Percentiles rank a stretch among this genome's conserved stretches.
These are phyloP conservation scores for Cheilosia variabilis DNA, from an alignment of 2,888 invertebrate species.

Conservation along the genomic window DNA sequence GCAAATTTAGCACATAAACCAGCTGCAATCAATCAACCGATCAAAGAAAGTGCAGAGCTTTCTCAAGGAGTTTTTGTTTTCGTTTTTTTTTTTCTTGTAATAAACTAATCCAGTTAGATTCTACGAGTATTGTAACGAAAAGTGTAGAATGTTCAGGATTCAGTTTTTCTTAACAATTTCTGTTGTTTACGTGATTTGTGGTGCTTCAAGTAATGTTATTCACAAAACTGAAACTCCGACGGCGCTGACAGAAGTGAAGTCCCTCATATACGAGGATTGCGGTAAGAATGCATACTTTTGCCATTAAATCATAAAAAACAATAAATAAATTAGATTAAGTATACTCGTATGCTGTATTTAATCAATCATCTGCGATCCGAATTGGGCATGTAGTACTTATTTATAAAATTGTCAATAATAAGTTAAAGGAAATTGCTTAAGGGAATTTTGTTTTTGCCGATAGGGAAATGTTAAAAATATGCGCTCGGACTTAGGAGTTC, in stretches of 20 bases:
- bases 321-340: neutral
- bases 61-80: neutral
- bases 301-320: neutral
- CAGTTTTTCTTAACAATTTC: slow-evolving; percentile 11
- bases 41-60: slow-evolving; percentile 19
- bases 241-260: neutral
- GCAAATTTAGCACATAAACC: slow-evolving; percentile 5
- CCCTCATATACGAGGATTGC: slow-evolving; percentile 66
- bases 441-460: neutral
- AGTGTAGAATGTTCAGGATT: slow-evolving; percentile 35
- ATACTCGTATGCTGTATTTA: neutral
- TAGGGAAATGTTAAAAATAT: neutral
- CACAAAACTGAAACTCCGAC: neutral
- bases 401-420: neutral
- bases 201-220: slow-evolving; percentile 22
- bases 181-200: slow-evolving; percentile 1
- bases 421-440: neutral
- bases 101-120: slow-evolving; percentile 6
- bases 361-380: neutral
- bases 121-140: neutral
- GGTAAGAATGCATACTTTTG: slow-evolving; percentile 44
- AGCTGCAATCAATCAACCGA: slow-evolving; percentile 11
- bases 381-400: neutral
- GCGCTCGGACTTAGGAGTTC: neutral
- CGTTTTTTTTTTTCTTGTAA: neutral